Percentiles rank a stretch among this genome's conserved stretches.
Evolutionary conservation across 1,140 invertebrate genomes (phyloP).

Genomic region (Drosophila repletoides): DNA sequence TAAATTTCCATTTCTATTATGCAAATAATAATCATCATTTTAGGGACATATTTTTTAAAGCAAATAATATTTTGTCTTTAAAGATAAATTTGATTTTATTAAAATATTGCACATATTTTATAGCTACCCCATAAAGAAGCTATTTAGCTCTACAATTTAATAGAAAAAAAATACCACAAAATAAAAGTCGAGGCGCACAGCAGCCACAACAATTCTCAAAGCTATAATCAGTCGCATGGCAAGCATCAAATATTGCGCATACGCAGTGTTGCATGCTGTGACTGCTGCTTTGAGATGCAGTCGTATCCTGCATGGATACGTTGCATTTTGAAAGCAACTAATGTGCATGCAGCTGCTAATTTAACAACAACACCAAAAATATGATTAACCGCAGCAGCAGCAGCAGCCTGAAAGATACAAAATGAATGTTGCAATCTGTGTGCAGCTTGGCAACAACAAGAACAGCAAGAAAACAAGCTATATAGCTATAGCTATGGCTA

Average conservation of each 20-base stretch:
- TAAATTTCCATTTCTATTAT: no score
- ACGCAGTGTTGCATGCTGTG: constrained; percentile 16
- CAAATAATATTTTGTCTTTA: no score
- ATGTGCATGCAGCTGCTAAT: constrained; percentile 65
- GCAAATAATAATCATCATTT: no score
- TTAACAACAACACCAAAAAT: constrained; percentile 51
- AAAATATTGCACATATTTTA: no score
- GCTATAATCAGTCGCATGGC: neutral
- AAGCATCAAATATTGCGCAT: constrained; percentile 23
- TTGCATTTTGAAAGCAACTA: constrained; percentile 36
- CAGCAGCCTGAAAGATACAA: constrained; percentile 52
- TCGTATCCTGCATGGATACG: constrained; percentile 41
- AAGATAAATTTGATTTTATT: no score
- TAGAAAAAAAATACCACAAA: neutral
- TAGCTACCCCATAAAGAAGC: no score
- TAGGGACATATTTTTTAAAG: no score
- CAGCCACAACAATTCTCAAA: neutral
- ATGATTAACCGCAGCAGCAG: constrained; percentile 63
- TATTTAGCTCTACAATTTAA: no score
- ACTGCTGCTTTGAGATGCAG: constrained; percentile 17
- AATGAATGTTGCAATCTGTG: constrained; percentile 66
- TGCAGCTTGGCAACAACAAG: constrained; percentile 42
- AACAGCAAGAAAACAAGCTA: constrained; percentile 6
- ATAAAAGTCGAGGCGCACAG: neutral
- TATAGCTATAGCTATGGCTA: constrained; percentile 12